phyloP scores from a whole-genome alignment of 2,888 invertebrate genomes.

The Platypus cylindrus region DNA sequence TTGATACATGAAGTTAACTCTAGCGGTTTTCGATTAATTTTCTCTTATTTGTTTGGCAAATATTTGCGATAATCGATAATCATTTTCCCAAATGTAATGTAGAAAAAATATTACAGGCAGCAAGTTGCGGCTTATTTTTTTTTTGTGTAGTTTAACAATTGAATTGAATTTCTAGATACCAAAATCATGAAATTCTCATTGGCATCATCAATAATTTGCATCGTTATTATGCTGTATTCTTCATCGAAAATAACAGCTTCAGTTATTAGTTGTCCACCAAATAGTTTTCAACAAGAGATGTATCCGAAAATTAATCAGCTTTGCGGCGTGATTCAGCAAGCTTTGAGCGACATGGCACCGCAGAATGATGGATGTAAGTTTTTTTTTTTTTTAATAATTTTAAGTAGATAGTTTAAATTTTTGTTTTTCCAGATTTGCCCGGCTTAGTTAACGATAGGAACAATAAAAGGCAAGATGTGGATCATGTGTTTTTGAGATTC shows the following conservation, averaged over 20 bases:
- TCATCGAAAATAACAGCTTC: constrained; percentile 18
- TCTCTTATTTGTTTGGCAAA: too few species aligned
- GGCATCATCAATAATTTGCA: neutral
- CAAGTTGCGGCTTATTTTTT: too few species aligned
- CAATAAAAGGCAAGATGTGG: constrained; percentile 66
- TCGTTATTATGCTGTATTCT: too few species aligned
- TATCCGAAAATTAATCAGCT: constrained; percentile 19
- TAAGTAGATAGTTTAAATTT: neutral
- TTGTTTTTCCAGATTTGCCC: constrained; percentile 13
- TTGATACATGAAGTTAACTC: too few species aligned
- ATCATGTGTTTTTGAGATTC: constrained; percentile 82
- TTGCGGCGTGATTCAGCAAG: constrained; percentile 21
- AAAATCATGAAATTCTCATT: constrained; percentile 1
- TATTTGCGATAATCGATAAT: too few species aligned
- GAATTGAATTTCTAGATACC: too few species aligned
- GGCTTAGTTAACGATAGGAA: constrained; percentile 17
- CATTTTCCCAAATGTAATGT: too few species aligned
- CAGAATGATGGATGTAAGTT: constrained; percentile 20
- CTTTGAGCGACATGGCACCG: constrained; percentile 18
- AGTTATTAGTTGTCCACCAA: constrained; percentile 25
- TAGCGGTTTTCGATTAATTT: too few species aligned
- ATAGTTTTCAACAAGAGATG: constrained; percentile 18
- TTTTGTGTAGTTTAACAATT: too few species aligned
- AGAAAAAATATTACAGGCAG: too few species aligned
- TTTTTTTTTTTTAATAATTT: neutral